A percentile compares a stretch with the other conserved stretches of the same genome.
These are phyloP conservation scores for Physella acuta DNA, from an alignment of 1,140 invertebrate genomes.

Conservation along the genomic window DNA sequence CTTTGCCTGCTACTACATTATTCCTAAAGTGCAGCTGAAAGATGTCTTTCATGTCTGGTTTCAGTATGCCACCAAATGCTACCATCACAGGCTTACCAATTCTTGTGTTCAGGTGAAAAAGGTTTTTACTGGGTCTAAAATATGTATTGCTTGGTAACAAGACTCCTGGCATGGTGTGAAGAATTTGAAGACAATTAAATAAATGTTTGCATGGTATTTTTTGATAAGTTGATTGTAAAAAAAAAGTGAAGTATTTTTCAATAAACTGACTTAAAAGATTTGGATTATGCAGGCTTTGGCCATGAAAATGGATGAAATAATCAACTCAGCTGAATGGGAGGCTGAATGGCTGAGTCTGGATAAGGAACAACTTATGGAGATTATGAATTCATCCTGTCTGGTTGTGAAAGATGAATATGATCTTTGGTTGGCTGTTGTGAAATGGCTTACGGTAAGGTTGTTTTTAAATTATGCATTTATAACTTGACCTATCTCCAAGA, in stretches of 20 bases:
- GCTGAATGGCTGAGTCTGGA: conserved; percentile 60
- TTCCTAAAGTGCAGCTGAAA: conserved; percentile 59
- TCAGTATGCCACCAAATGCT: conserved; percentile 61
- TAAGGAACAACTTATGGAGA: conserved; percentile 60
- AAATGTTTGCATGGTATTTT: no score
- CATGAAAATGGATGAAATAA: conserved; percentile 58
- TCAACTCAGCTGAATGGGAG: conserved; percentile 59
- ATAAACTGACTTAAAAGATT: no score
- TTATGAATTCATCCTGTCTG: conserved; percentile 59
- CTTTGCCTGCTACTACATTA: conserved; percentile 59
- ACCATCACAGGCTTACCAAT: conserved; percentile 51
- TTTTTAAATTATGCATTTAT: neutral
- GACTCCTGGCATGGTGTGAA: no score
- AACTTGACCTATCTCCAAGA: neutral
- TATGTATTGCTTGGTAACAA: no score
- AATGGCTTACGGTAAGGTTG: conserved; percentile 46
- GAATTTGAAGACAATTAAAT: no score
- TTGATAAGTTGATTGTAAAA: no score
- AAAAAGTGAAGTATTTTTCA: no score
- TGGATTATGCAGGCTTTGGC: conserved; percentile 46
- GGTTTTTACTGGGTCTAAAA: no score
- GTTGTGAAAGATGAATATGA: conserved; percentile 55
- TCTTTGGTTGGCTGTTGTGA: conserved; percentile 48
- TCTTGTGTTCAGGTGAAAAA: conserved; percentile 48
- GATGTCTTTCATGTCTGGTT: conserved; percentile 63